phyloP scores from a whole-genome alignment of 2,888 invertebrate species.

The Yponomeuta plumbellus region DNA sequence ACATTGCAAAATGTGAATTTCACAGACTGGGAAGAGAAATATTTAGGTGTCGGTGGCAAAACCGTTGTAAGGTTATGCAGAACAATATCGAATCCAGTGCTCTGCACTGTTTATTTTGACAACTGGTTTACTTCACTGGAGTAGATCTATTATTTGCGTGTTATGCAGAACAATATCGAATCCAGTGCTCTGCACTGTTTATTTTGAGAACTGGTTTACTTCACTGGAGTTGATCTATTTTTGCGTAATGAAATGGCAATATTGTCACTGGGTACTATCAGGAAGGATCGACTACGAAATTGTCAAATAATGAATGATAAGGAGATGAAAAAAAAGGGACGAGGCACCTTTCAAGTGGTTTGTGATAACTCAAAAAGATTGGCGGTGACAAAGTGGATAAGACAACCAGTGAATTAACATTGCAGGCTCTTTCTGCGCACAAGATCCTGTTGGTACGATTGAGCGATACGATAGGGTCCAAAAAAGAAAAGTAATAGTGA shows the following conservation, averaged over 20 bases:
- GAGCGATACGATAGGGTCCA: slow-evolving; percentile 25
- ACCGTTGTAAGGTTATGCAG: slow-evolving; percentile 28
- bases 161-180: slow-evolving; percentile 27
- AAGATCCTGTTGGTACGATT: slow-evolving; percentile 20
- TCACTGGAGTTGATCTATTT: slow-evolving; percentile 14
- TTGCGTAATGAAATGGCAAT: slow-evolving; percentile 12
- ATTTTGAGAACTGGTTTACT: slow-evolving; percentile 21
- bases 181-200: slow-evolving; percentile 17
- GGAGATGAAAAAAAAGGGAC: slow-evolving; percentile 18
- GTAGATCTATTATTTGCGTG: slow-evolving; percentile 12
- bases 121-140: slow-evolving; percentile 20
- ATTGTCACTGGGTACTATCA: too few relatives aligned
- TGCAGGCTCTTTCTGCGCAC: slow-evolving; percentile 17
- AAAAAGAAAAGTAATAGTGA: slow-evolving; percentile 24
- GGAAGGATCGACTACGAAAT: slow-evolving; percentile 14
- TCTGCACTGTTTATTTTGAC: slow-evolving; percentile 19
- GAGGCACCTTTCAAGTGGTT: slow-evolving; percentile 19
- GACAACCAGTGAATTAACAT: slow-evolving; percentile 18
- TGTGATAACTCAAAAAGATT: slow-evolving; percentile 19
- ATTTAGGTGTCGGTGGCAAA: slow-evolving; percentile 29
- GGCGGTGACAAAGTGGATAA: slow-evolving; percentile 19
- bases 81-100: slow-evolving; percentile 24
- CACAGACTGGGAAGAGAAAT: slow-evolving; percentile 26
- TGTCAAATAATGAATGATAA: slow-evolving; percentile 17
- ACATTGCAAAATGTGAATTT: slow-evolving; percentile 29